Evolutionary conservation across 2,797 vertebrate genomes (phyloP).

Genomic region (Syndactyla subalaris): DNA sequence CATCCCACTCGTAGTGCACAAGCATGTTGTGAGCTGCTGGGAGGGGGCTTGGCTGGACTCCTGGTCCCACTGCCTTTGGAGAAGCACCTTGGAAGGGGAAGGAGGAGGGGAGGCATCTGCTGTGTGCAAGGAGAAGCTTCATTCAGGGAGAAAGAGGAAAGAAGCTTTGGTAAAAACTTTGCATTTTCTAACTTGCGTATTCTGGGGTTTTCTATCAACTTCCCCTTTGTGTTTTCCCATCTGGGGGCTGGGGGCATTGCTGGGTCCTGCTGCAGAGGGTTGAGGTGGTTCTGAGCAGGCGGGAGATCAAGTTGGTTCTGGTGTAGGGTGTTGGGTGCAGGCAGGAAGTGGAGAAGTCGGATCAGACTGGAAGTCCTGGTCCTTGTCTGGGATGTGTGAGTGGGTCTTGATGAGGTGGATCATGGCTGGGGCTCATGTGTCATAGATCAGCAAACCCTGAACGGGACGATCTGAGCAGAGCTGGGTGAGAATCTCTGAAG

Average conservation of each 20-base stretch:
- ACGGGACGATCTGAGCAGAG: background rate
- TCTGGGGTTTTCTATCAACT: slow-evolving; percentile 21
- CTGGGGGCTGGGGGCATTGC: fast-evolving
- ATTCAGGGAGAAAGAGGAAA: background rate
- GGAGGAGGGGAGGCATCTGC: background rate
- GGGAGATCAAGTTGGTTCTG: fast-evolving
- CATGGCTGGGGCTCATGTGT: fast-evolving
- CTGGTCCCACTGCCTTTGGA: fast-evolving
- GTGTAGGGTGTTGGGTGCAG: background rate
- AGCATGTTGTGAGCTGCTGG: fast-evolving
- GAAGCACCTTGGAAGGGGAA: background rate
- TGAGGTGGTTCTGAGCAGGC: background rate
- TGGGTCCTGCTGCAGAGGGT: background rate
- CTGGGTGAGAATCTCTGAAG: background rate
- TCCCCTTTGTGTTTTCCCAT: slow-evolving; percentile 37
- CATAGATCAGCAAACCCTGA: background rate
- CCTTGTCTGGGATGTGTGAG: fast-evolving
- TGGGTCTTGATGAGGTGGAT: fast-evolving
- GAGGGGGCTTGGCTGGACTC: background rate
- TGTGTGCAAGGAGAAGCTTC: background rate
- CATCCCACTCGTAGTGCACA: background rate
- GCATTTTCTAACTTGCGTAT: background rate
- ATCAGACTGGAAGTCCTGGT: fast-evolving
- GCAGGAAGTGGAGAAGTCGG: background rate
- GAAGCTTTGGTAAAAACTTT: slow-evolving; percentile 30